Evolutionary conservation across 2,797 vertebrate species (phyloP).

Genomic region (Phylloscopus collybita): DNA sequence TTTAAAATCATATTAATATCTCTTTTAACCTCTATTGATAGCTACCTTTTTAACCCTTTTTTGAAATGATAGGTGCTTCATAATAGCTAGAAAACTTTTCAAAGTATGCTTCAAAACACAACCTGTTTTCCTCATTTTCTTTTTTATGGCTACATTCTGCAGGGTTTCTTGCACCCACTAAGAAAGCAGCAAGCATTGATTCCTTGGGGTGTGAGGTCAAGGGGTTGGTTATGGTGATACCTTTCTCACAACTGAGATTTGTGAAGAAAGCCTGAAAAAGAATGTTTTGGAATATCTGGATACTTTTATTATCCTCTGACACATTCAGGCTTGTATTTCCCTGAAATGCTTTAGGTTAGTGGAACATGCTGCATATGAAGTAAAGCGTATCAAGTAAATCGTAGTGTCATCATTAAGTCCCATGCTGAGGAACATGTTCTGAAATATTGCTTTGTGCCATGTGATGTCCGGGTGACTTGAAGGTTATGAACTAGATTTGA

Average conservation of each 20-base stretch:
- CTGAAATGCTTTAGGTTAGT: neutral
- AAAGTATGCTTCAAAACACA: neutral
- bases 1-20: neutral
- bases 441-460: neutral
- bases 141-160: neutral
- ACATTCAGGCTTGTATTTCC: neutral
- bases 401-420: neutral
- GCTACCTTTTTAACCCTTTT: neutral
- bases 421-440: neutral
- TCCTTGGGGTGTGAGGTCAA: neutral
- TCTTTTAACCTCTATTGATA: neutral
- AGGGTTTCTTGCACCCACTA: neutral
- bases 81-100: neutral
- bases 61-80: neutral
- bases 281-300: neutral
- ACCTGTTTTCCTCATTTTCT: neutral
- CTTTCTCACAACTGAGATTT: neutral
- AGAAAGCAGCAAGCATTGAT: neutral
- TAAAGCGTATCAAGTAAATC: neutral
- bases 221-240: neutral
- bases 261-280: neutral
- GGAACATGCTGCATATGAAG: neutral
- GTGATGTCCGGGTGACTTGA: neutral
- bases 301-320: neutral
- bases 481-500: neutral